Percentiles rank a stretch among this genome's conserved stretches.
Conservation (phyloP, 2,113 vertebrate genomes). For the Plotosus lineatus region DNA sequence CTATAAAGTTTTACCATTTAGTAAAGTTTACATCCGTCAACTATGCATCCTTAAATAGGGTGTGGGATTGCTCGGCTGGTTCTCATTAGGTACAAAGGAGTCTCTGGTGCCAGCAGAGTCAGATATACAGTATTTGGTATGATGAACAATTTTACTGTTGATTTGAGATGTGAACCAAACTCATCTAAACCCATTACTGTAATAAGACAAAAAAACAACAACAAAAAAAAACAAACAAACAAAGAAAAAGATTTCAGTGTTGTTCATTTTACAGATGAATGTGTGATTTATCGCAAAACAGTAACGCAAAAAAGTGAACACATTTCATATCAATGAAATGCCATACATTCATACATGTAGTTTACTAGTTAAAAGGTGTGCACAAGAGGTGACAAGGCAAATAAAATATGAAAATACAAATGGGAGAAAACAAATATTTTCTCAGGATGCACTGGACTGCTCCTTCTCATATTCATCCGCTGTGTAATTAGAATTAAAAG, state of each 20-base stretch:
- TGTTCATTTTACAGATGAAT: constrained; percentile 10
- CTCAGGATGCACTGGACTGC: neutral
- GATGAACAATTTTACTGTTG: constrained; percentile 51
- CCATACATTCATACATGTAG: constrained; percentile 11
- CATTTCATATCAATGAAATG: constrained; percentile 17
- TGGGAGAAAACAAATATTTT: constrained; percentile 26
- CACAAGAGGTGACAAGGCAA: neutral
- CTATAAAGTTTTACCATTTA: too few species aligned
- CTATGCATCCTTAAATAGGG: neutral
- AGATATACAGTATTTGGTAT: constrained; percentile 75
- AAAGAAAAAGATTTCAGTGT: constrained; percentile 6
- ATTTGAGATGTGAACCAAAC: constrained; percentile 16
- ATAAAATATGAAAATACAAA: constrained; percentile 31
- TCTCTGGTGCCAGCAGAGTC: constrained; percentile 57
- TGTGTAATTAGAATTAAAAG: neutral
- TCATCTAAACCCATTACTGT: neutral
- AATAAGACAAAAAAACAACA: neutral
- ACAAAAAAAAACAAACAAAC: neutral
- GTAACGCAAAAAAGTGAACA: constrained; percentile 15
- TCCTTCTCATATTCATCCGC: neutral
- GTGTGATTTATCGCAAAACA: constrained; percentile 29
- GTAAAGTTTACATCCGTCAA: neutral
- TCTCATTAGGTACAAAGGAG: constrained; percentile 37
- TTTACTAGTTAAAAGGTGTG: constrained; percentile 26
- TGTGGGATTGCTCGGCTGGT: neutral